Conservation (phyloP, 2,113 vertebrate genomes). For the Nesoenas mayeri region DNA sequence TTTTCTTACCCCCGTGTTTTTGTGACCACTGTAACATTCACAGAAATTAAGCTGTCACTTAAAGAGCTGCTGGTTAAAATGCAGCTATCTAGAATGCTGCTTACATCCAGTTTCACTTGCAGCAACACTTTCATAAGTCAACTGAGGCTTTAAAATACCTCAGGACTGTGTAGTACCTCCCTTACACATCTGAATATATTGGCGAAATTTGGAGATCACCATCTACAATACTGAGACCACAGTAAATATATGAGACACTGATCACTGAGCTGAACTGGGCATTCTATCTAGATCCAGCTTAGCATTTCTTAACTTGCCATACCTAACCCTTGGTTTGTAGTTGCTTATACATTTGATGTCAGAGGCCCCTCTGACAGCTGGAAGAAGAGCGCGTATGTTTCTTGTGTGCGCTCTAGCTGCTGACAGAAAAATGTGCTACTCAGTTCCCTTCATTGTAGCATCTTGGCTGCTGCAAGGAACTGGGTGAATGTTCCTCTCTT, state of each 20-base stretch:
- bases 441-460: not conserved
- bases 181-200: not conserved
- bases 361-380: not conserved
- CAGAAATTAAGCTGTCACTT: not conserved
- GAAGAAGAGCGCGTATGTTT: fast-evolving
- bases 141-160: not conserved
- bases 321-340: not conserved
- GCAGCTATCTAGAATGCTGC: not conserved
- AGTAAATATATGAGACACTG: not conserved
- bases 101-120: not conserved
- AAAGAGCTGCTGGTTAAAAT: not conserved
- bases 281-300: not conserved
- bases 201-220: not conserved
- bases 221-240: not conserved
- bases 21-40: not conserved
- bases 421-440: not conserved
- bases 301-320: not conserved
- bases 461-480: not conserved
- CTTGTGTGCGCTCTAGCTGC: not conserved
- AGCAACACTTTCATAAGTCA: not conserved
- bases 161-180: not conserved
- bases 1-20: not conserved
- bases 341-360: not conserved
- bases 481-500: not conserved
- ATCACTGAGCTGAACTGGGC: not conserved